Base-by-base conservation (phyloP, 2,888 invertebrate genomes). In the Microctonus aethiopoides region DNA sequence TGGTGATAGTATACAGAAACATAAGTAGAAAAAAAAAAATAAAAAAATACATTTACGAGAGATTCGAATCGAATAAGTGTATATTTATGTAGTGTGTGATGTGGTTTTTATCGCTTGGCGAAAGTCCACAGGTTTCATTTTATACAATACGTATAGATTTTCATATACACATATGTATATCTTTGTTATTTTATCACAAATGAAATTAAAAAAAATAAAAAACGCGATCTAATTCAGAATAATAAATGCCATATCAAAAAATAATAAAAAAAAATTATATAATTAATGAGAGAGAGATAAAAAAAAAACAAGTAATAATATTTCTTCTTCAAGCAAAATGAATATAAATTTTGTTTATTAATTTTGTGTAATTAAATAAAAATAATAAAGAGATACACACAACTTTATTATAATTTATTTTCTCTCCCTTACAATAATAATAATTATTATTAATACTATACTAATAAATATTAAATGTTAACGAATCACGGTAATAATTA, bases 21-120 rank as follows among this genome's bases (percentile, higher is more conserved):
- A 54, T 10, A 9, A 13, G 11, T 2, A 39, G 36, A 13, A 39
- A 54, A 68, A 41, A 63, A 7, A 20, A 56, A 54, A n/a, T n/a
- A n/a, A 13, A 39, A 61, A 68, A 41, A 63, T 13, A 20, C n/a
- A 63, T 68, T 68, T 56, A 62, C 41, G 46, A 57, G 41, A 63
- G 56, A 57, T 68, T 62, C 32, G 56, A 39, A 68, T 62, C 62
- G 46, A 62, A 16, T 20, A 22, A 62, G 20, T 29, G 63, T 11
- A 62, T 46, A 46, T 29, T 29, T n/a, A 46, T 20, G 16, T 7
- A 16, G 7, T 46, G 16, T 20, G 7, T 46, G 16, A 46, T 46
- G 24, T 26, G 20, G 16, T 56, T 57, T 46, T 68, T 68, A 62
- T 68, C 68, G 46, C 57, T 13, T n/a, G n/a, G 52, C 41, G 4